Base-by-base conservation (phyloP, 2,797 vertebrate species). In the Microtus obscurus region DNA sequence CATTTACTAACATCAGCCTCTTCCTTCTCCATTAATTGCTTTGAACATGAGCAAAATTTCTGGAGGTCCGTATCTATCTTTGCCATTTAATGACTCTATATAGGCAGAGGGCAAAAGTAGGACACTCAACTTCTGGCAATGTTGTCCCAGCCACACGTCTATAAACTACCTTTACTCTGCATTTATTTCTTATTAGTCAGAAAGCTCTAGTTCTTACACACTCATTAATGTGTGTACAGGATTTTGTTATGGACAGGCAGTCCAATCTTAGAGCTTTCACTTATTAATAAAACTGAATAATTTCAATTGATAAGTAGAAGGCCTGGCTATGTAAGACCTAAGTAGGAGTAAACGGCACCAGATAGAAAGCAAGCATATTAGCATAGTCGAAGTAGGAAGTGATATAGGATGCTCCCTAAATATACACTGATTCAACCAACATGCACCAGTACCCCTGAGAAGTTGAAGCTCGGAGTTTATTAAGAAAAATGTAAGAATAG, bases 281-380 rank as follows among this genome's bases (percentile, higher is more conserved):
- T 56, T 90, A 79, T 79, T 56, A 91, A 45, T 80, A 17, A 86
- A 81, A 61, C 21, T 14, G 76, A 93, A 74, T 89, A n/a, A 74
- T 31, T 71, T 80, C 19, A 90, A 69, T 2, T 92, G 23, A 65
- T 86, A 13, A 92, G 48, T 83, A 83, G 85, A 74, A 93, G 3
- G 2, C 67, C 80, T 92, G 17, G 25, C 48, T 77, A 2, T 37
- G 1, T 89, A 95, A 73, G 11, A 67, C 56, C 71, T 31, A 69
- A 81, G 37, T 56, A 87, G 77, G 78, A 87, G 5, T 90, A 34
- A 31, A 6, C 23, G 34, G 17, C 40, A 4, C 29, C 65, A 67
- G 4, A 73, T 43, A 91, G n/a, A 69, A 80, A 87, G 34, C 65
- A 92, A 40, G 17, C 13, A 34, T 11, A 43, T 27, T 51, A 21